A percentile compares a stretch with the other conserved stretches of the same genome.
phyloP scores from a whole-genome alignment of 2,888 invertebrate species.

The Leptura quadrifasciata region DNA sequence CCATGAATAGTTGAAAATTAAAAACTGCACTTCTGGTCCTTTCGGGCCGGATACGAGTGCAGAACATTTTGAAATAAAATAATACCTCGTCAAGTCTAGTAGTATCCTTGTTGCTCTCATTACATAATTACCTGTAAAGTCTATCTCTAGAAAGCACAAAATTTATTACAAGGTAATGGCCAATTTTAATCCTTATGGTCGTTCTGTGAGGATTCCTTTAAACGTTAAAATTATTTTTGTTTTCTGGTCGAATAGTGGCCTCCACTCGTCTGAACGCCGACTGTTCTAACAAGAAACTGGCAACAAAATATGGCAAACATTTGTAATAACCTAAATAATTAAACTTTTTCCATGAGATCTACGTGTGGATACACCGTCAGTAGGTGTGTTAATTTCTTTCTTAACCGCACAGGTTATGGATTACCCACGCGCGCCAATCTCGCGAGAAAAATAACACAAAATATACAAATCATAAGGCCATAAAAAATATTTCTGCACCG shows the following conservation, averaged over 20 bases:
- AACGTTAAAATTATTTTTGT: too few relatives aligned
- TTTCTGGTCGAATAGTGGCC: neutral
- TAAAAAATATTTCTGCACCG: constrained; percentile 42
- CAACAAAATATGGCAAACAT: constrained; percentile 21
- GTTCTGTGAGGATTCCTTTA: too few relatives aligned
- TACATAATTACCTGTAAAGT: too few relatives aligned
- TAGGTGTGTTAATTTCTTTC: neutral
- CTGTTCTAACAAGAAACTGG: constrained; percentile 5
- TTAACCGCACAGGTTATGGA: neutral
- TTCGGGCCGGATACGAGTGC: too few relatives aligned
- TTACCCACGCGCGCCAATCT: constrained; percentile 11
- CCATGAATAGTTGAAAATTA: too few relatives aligned
- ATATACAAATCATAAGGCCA: constrained; percentile 44
- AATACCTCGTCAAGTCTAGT: too few relatives aligned
- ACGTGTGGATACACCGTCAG: neutral
- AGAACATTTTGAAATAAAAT: too few relatives aligned
- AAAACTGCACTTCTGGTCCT: too few relatives aligned
- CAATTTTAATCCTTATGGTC: too few relatives aligned
- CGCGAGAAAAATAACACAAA: constrained; percentile 36
- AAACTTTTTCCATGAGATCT: neutral
- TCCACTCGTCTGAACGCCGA: neutral
- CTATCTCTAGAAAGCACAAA: too few relatives aligned
- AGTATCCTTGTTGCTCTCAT: too few relatives aligned
- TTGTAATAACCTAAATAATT: neutral
- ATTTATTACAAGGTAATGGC: too few relatives aligned